These are phyloP conservation scores for Lepisosteus oculatus DNA, from an alignment of 2,113 vertebrate genomes.

Conservation along the genomic window DNA sequence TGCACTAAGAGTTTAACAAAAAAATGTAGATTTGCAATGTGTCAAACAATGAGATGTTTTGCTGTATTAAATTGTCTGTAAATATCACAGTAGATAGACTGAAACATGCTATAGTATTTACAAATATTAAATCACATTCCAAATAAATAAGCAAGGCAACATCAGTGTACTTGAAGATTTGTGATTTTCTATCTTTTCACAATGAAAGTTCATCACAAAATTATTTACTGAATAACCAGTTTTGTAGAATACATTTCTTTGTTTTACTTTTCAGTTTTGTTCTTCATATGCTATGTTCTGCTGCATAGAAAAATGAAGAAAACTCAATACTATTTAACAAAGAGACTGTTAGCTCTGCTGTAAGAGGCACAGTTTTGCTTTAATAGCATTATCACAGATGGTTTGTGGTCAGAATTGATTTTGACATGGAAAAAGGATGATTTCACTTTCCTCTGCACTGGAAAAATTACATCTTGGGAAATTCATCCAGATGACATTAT, in stretches of 20 bases:
- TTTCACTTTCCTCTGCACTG: conserved; percentile 1
- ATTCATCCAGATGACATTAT: not conserved
- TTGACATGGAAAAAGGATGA: not conserved
- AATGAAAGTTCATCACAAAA: no score
- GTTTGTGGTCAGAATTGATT: not conserved
- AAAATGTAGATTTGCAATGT: no score
- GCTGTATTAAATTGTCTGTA: no score
- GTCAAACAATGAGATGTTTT: no score
- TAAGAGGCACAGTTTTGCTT: conserved; percentile 8
- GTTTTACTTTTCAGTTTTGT: not conserved
- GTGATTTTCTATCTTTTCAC: no score
- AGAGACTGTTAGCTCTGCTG: conserved; percentile 32
- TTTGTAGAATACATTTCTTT: not conserved
- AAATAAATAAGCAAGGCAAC: no score
- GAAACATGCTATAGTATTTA: no score
- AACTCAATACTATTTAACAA: conserved; percentile 24
- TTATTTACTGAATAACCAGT: no score
- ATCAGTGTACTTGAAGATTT: no score
- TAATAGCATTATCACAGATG: conserved; percentile 9
- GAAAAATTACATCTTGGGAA: not conserved
- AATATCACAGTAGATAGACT: no score
- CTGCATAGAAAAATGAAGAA: conserved; percentile 12
- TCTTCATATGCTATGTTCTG: not conserved
- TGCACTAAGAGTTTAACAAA: no score
- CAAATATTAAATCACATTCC: no score